phyloP scores from a whole-genome alignment of 2,888 invertebrate genomes.

The Nezara viridula region DNA sequence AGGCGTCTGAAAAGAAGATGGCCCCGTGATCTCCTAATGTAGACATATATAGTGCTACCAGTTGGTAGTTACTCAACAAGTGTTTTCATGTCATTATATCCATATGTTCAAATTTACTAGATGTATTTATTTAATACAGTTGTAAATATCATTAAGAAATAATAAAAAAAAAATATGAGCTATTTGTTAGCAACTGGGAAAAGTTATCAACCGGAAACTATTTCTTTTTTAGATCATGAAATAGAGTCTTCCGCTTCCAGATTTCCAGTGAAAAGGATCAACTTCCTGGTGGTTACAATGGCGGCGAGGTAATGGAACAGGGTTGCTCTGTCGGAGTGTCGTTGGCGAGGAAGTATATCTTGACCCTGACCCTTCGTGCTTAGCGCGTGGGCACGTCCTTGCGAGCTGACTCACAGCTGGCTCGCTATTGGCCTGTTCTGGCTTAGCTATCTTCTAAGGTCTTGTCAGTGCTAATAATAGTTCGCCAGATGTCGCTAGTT shows the following conservation, averaged over 20 bases:
- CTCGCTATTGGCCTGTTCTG: background rate
- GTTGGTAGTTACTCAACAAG: too few species aligned
- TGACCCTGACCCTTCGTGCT: background rate
- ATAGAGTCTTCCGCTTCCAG: conserved; percentile 9
- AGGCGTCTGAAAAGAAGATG: too few species aligned
- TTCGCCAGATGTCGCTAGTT: background rate
- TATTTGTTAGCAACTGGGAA: too few species aligned
- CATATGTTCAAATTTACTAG: too few species aligned
- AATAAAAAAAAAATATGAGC: too few species aligned
- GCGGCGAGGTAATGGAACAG: background rate
- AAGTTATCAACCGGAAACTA: background rate
- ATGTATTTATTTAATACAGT: too few species aligned
- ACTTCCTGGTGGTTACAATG: background rate
- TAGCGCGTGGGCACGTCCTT: background rate
- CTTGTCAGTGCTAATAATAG: conserved; percentile 11
- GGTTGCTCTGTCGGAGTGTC: background rate
- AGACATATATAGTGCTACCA: too few species aligned
- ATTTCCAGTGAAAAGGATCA: background rate
- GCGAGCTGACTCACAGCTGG: background rate
- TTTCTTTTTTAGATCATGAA: background rate
- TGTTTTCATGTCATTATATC: too few species aligned
- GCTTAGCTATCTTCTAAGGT: background rate
- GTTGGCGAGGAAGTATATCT: background rate
- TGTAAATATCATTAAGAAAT: too few species aligned
- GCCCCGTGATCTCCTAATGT: too few species aligned